Evolutionary conservation across 2,888 invertebrate species (phyloP).

Genomic region (Neoascia interrupta): DNA sequence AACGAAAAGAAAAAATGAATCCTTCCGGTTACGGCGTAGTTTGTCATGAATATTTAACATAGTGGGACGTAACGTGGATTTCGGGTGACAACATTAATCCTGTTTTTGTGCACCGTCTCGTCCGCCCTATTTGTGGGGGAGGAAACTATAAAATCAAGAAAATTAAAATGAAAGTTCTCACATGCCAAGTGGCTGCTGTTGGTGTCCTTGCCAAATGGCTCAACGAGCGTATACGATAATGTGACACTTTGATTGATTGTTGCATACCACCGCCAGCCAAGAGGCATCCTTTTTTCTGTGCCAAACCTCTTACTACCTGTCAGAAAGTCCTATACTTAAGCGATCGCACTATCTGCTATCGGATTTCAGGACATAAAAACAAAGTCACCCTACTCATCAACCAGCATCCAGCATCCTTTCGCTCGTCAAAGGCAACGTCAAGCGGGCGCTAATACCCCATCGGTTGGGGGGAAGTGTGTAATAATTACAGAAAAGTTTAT

Average conservation of each 20-base stretch:
- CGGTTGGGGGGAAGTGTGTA: slow-evolving; percentile 13
- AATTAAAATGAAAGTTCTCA: slow-evolving; percentile 55
- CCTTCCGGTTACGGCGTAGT: slow-evolving; percentile 46
- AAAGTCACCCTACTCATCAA: too few relatives aligned
- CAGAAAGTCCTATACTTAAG: slow-evolving; percentile 41
- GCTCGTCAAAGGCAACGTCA: too few relatives aligned
- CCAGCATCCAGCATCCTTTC: too few relatives aligned
- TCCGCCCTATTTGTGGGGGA: background rate
- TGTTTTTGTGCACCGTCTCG: slow-evolving; percentile 1
- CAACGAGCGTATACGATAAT: slow-evolving; percentile 54
- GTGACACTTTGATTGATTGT: slow-evolving; percentile 67
- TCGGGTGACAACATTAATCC: slow-evolving; percentile 52
- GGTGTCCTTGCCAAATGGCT: slow-evolving; percentile 62
- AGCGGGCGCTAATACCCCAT: too few relatives aligned
- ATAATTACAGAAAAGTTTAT: slow-evolving; percentile 20
- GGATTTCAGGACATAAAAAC: slow-evolving; percentile 16
- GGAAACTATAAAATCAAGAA: slow-evolving; percentile 1
- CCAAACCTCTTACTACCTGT: slow-evolving; percentile 17
- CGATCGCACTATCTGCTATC: slow-evolving; percentile 46
- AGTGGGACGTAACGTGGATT: slow-evolving; percentile 38
- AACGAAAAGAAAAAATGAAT: slow-evolving; percentile 60
- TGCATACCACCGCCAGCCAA: slow-evolving; percentile 18
- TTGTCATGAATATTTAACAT: slow-evolving; percentile 62
- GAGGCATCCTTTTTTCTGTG: background rate
- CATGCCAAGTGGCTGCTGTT: slow-evolving; percentile 39